Percentiles rank a stretch among this genome's conserved stretches.
Evolutionary conservation across 1,140 invertebrate genomes (phyloP).

Genomic region (Cepaea nemoralis): DNA sequence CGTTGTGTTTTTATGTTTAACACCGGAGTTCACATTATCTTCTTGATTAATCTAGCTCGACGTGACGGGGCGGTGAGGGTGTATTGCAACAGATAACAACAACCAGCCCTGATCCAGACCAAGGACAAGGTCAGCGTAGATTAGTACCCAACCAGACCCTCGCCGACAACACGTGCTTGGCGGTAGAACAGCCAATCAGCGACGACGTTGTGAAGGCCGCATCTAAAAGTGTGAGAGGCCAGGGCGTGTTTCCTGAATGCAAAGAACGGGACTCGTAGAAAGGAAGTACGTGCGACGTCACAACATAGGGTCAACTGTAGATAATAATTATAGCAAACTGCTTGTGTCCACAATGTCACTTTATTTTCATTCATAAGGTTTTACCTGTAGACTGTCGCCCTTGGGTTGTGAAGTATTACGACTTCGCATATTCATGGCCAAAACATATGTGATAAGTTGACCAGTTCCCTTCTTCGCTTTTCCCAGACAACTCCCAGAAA

Average conservation of each 20-base stretch:
- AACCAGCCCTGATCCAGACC: background rate
- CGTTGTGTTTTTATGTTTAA: too few species aligned
- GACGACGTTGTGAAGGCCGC: background rate
- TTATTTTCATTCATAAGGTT: too few species aligned
- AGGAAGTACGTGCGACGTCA: background rate
- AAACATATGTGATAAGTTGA: too few species aligned
- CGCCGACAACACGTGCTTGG: slow-evolving; percentile 2
- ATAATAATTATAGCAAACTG: too few species aligned
- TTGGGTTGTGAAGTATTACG: too few species aligned
- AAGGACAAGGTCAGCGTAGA: background rate
- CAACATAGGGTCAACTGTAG: background rate
- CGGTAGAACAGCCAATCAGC: slow-evolving; percentile 4
- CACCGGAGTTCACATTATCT: too few species aligned
- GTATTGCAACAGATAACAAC: background rate
- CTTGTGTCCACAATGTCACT: too few species aligned
- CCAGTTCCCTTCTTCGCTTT: too few species aligned
- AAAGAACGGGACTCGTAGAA: background rate
- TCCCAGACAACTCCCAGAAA: too few species aligned
- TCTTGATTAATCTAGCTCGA: too few species aligned
- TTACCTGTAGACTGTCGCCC: too few species aligned
- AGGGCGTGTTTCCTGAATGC: slow-evolving; percentile 3
- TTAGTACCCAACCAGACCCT: background rate
- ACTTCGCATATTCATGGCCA: too few species aligned
- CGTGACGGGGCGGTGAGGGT: background rate
- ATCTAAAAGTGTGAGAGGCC: background rate